Base-by-base conservation (phyloP, 1,140 invertebrate species). In the Laupala kohalensis region DNA sequence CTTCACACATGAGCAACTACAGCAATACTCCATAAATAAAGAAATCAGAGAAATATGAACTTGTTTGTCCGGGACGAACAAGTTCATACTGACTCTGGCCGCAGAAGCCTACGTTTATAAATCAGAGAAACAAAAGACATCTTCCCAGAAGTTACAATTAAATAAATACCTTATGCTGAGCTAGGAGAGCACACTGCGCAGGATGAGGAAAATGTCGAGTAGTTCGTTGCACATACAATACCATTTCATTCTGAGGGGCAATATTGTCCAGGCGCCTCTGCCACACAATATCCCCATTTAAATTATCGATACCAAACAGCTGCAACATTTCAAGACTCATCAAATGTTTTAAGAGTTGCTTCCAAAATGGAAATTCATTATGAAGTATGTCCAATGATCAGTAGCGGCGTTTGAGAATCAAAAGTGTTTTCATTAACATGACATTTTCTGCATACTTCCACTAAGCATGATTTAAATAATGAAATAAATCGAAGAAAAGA, bases 281-380 rank as follows among this genome's bases (percentile, higher is more conserved):
- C 93, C 93, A 95, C 65, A 93, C 84, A 26, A 95, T 87, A 76
- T 89, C 87, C 13, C 95, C 94, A 66, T 86, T 91, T 69, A 90
- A 83, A 76, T 92, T 95, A 80, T 96, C 93, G 72, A 97, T 89
- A 25, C 92, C 94, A 81, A 90, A 95, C 67, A 95, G 81, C 90
- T 92, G 76, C 27, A 79, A 78, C 63, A 76, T 73, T 24, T 30
- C 65, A 25, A 25, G n/a, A n/a, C n/a, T n/a, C n/a, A n/a, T n/a
- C n/a, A n/a, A n/a, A n/a, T n/a, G n/a, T n/a, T n/a, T n/a, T n/a
- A n/a, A n/a, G n/a, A n/a, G n/a, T n/a, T n/a, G n/a, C n/a, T n/a
- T n/a, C n/a, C n/a, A n/a, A n/a, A n/a, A n/a, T n/a, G n/a, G n/a
- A n/a, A n/a, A n/a, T n/a, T n/a, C n/a, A n/a, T n/a, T n/a, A n/a